These are phyloP conservation scores for Elysia chlorotica DNA, from an alignment of 1,140 invertebrate species.

Conservation along the genomic window DNA sequence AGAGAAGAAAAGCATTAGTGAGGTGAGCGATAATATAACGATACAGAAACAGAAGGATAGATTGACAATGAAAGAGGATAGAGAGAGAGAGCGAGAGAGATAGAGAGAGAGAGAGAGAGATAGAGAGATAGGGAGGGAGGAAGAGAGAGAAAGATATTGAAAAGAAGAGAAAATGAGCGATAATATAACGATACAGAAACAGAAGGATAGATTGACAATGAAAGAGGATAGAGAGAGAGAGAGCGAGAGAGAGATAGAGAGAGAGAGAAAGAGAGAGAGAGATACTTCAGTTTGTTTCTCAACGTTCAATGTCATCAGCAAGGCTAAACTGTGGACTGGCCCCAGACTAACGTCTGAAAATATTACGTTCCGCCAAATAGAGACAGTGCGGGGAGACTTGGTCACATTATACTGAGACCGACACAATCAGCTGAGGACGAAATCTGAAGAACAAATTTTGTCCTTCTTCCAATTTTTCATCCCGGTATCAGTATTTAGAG, in stretches of 20 bases:
- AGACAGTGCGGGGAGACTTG: no score
- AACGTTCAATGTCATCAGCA: no score
- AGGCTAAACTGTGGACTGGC: no score
- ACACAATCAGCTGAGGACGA: no score
- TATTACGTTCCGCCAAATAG: no score
- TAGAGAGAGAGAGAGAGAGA: not conserved
- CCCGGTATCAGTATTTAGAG: no score
- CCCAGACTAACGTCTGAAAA: no score
- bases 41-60: not conserved
- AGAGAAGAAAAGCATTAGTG: not conserved
- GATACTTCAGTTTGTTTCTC: no score
- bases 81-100: not conserved
- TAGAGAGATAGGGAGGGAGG: not conserved
- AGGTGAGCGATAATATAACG: not conserved
- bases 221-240: not conserved
- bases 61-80: not conserved
- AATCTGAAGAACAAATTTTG: no score
- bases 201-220: not conserved
- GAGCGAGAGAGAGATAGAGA: not conserved
- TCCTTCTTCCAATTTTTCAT: no score
- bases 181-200: not conserved
- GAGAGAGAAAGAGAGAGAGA: not conserved
- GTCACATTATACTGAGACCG: no score
- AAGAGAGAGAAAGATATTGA: not conserved
- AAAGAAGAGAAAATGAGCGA: not conserved